Base-by-base conservation (phyloP, 2,888 invertebrate genomes). In the Lacanobia oleracea region DNA sequence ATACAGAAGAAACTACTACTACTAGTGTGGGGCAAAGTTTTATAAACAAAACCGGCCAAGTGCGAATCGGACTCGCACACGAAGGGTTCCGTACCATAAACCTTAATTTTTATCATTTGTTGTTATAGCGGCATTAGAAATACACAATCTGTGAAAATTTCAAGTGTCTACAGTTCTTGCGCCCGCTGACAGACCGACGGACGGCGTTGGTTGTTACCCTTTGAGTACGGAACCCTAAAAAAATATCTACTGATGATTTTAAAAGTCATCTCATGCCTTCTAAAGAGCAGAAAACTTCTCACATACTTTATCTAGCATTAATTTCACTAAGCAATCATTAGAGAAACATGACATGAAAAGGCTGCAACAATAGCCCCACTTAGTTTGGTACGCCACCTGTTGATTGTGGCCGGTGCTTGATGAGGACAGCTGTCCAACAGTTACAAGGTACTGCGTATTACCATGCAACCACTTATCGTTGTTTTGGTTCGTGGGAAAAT, bases 401-500 rank as follows among this genome's bases (percentile, higher is more conserved):
- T 78, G 70, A 60, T 7, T 14, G 9, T 21, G 40, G 48, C 48
- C 37, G 6, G 50, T 50, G 43, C 7, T 16, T 57, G 27, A 57
- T 51, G 37, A 54, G 50, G 67, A 33, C 45, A 40, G 37, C 16
- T 10, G 48, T 50, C 18, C 33, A 37, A 54, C 57, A 37, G 61
- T 37, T 33, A 53, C 48, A n/a, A 53, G 33, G 43, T 48, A 33
- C 21, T 27, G 18, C 21, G 40, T 37, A 56, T 56, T 53, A 62
- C 61, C 2, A 56, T 57, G 61, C 21, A 54, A 27, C n/a, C 14
- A 40, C 53, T 67, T 56, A 69, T 66, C 50, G 23, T 64, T 64
- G 48, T 65, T 45, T 45, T 21, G 12, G n/a, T 67, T 57, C 60
- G 70, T 70, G 75, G 51, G 78, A 78, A 79, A 54, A 70, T 66